Evolutionary conservation across 2,797 vertebrate species (phyloP), one percentile per base, ranked within the genome.

Genomic region (Champsocephalus gunnari): DNA sequence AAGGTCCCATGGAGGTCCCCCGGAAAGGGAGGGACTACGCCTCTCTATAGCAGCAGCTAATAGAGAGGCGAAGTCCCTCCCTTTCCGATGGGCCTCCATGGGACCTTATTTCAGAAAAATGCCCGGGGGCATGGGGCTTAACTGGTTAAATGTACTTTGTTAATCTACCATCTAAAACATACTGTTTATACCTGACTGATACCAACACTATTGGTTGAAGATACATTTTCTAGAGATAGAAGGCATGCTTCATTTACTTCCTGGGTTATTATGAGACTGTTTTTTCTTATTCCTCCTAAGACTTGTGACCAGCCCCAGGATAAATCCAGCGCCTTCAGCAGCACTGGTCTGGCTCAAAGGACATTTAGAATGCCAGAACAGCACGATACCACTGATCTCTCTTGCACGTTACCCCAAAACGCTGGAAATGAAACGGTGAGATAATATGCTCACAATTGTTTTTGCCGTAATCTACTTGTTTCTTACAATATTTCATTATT

Each of bases 381-480:
- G 65, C 81, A 80, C 17, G 61, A 51, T n/a, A 44, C 54, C 34
- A 67, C 78, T 0, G 80, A 89, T 72, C 85, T 89, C 2, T 92
- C 89, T 58, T 76, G 81, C 72, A 87, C 79, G 2, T 77, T 86
- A 21, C 80, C 83, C 16, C 86, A 88, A 67, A 90, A 79, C 12
- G 24, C 58, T 60, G 85, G 32, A 65, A 86, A 78, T 78, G 90
- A 92, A 71, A 89, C 81, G 66, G 93, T 95, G 79, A 93, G 88
- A 63, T 44, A 8, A 24, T 28, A 17, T 0, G 0, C 1, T 10
- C 4, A 11, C 19, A 17, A 21, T 4, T 0, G 7, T 54, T 60
- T 28, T 49, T 12, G 1, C 16, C 3, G 9, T 21, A 5, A 11
- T 49, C 32, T 53, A 7, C 2, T 2, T 2, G 47, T 32, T 53